Conservation (phyloP, 53 echinoderm and acorn worm species). For the Temnopleurus reevesii region DNA sequence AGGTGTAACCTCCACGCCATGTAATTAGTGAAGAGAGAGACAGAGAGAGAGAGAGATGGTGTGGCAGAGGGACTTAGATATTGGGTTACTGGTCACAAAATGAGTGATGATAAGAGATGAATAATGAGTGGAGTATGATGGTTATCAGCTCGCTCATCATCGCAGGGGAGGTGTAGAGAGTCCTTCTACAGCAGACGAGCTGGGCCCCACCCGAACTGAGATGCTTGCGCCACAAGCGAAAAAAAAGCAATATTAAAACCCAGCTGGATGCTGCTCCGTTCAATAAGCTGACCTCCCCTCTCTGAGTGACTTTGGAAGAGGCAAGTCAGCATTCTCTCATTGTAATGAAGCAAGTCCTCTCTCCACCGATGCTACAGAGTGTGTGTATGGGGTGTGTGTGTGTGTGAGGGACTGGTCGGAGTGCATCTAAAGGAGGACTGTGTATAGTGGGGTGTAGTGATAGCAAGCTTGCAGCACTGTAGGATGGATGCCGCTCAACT, state of each 20-base stretch:
- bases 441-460: conserved; percentile 19
- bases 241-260: conserved; percentile 48
- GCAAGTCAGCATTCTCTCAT: conserved; percentile 33
- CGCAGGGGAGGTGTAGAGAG: not conserved
- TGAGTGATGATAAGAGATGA: not conserved
- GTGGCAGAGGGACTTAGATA: not conserved
- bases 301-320: conserved; percentile 39
- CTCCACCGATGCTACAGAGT: not conserved
- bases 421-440: not conserved
- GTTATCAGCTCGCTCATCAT: not conserved
- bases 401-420: conserved; percentile 34
- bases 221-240: not conserved
- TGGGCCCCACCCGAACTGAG: conserved; percentile 16
- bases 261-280: conserved; percentile 37
- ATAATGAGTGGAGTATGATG: not conserved
- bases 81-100: not conserved
- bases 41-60: not conserved
- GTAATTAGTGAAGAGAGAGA: not conserved
- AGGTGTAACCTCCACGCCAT: not conserved
- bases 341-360: conserved; percentile 51
- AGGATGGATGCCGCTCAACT: conserved; percentile 24
- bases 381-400: conserved; percentile 51
- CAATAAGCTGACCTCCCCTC: conserved; percentile 45
- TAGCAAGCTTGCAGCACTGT: conserved; percentile 29
- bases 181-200: not conserved